Evolutionary conservation across 2,888 invertebrate species (phyloP).

Genomic region (Dicyrtoma fusca): DNA sequence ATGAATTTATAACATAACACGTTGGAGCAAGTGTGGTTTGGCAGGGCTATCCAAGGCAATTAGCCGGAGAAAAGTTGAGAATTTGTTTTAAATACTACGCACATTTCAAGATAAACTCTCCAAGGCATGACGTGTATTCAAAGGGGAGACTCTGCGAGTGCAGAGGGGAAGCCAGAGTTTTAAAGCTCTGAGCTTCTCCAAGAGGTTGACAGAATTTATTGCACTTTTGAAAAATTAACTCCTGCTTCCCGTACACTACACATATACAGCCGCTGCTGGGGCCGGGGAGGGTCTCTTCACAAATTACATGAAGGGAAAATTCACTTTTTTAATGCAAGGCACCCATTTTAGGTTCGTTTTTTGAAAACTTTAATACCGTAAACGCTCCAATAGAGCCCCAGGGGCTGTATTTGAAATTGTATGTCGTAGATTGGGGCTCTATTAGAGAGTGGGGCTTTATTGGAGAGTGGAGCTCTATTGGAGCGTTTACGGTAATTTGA

Average conservation of each 20-base stretch:
- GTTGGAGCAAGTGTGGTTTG: neutral
- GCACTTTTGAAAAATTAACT: conserved; percentile 42
- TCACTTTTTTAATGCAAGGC: too few species aligned
- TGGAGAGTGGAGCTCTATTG: too few species aligned
- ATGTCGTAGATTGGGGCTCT: too few species aligned
- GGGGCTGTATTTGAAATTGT: too few species aligned
- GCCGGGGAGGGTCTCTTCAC: too few species aligned
- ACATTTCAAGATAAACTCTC: neutral
- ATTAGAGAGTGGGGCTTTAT: too few species aligned
- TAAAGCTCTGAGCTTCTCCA: neutral
- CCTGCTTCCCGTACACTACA: conserved; percentile 11
- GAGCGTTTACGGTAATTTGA: too few species aligned
- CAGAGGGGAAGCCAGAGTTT: neutral
- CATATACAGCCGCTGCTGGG: neutral
- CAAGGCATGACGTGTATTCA: neutral
- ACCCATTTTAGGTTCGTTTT: too few species aligned
- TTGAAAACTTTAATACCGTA: too few species aligned
- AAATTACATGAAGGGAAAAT: too few species aligned
- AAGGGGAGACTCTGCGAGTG: neutral
- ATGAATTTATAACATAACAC: neutral
- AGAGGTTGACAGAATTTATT: conserved; percentile 39
- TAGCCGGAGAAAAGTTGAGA: conserved; percentile 10
- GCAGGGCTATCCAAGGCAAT: neutral
- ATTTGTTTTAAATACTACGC: conserved; percentile 5
- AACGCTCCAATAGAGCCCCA: too few species aligned